Evolutionary conservation across 37 sponge, comb jelly and placozoan species (phyloP).

Genomic region (Amphimedon queenslandica): DNA sequence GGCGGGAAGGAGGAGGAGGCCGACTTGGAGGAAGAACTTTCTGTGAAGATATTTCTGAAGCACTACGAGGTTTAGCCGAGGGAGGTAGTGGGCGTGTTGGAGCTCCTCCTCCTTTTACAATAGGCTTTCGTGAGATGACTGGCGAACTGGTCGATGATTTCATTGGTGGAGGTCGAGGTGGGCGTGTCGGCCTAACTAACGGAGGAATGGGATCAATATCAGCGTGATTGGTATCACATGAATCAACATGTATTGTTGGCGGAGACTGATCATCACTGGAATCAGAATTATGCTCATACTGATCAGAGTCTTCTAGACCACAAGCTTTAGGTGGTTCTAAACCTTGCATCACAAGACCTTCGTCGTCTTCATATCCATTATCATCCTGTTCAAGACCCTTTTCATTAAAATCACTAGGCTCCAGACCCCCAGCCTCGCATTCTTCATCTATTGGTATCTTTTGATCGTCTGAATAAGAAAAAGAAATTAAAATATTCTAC

Average conservation of each 20-base stretch:
- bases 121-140: neutral
- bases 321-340: too few species aligned
- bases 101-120: neutral
- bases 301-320: too few species aligned
- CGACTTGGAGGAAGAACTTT: neutral
- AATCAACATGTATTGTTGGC: neutral
- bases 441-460: too few species aligned
- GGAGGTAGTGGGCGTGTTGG: neutral
- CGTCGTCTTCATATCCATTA: too few species aligned
- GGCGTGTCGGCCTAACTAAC: neutral
- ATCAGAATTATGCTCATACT: too few species aligned
- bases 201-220: neutral
- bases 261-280: neutral
- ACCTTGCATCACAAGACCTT: too few species aligned
- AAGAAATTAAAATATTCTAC: too few species aligned
- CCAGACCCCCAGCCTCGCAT: too few species aligned
- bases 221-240: neutral
- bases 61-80: neutral
- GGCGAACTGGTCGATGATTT: neutral
- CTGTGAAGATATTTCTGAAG: neutral
- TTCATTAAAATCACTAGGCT: too few species aligned
- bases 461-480: too few species aligned
- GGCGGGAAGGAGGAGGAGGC: neutral
- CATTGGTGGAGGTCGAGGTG: conserved; percentile 10
- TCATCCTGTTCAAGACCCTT: too few species aligned